These are phyloP conservation scores for Sylvietta virens DNA, from an alignment of 2,113 vertebrate genomes.

Conservation along the genomic window DNA sequence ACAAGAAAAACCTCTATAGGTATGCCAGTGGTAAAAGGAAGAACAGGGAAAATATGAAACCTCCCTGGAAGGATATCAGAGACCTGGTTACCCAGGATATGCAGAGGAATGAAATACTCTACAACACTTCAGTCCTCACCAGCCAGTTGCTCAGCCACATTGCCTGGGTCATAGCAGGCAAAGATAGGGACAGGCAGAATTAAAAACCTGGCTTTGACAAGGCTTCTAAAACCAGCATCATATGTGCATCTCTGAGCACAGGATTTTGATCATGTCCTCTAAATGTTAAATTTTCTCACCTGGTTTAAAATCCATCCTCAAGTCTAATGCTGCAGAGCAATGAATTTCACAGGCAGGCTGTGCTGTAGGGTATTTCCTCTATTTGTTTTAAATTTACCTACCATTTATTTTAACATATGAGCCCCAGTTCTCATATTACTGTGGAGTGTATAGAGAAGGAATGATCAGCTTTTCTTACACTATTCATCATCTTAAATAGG, in stretches of 20 bases:
- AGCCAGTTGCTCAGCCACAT: background rate
- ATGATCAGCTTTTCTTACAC: conserved; percentile 48
- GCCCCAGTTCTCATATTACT: conserved; percentile 31
- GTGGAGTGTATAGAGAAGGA: conserved; percentile 13
- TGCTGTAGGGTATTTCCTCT: conserved; percentile 17
- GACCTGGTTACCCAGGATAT: background rate
- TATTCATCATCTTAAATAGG: conserved; percentile 61
- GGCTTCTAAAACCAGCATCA: background rate
- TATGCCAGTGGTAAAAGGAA: background rate
- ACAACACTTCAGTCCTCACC: background rate
- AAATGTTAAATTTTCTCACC: background rate
- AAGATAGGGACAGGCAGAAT: background rate
- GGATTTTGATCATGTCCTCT: background rate
- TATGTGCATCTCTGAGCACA: background rate
- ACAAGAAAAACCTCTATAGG: background rate
- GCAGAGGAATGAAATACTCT: background rate
- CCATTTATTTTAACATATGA: conserved; percentile 53
- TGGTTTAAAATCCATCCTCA: background rate
- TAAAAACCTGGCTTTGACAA: background rate
- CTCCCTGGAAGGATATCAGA: background rate
- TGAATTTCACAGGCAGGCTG: background rate
- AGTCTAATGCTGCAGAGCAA: background rate
- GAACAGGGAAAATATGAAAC: background rate
- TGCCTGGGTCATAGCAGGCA: background rate
- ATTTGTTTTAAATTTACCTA: conserved; percentile 60